Evolutionary conservation across 2,888 invertebrate genomes (phyloP), one percentile per base, ranked within the genome.

Genomic region (Sarcophaga subvicina): DNA sequence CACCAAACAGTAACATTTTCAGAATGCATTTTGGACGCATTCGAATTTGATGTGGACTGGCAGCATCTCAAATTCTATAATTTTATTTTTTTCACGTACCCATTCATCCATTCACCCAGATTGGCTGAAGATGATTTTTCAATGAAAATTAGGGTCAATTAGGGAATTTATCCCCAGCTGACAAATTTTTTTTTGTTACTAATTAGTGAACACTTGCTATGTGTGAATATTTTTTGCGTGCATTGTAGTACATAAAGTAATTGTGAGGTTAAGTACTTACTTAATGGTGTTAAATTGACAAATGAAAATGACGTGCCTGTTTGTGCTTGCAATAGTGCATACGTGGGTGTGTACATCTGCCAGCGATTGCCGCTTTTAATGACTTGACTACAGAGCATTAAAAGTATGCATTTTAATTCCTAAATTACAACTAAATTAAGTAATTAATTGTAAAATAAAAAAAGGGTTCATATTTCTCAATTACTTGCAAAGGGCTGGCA

Each of bases 361-460:
- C 25, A 73, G 22, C 66, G 27, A 67, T 49, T 80, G 59, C 64
- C 66, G 59, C 22, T 64, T 63, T 64, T 45, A 80, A 80, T 80
- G 64, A 80, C 45, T 66, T 14, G 25, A 14, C 25, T 64, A 20
- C 67, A 80, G 73, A 14, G 3, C 20, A 54, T 60, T 54, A 47
- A 80, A 73, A 20, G 72, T 37, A 66, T 64, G 3, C 22, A 49
- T 22, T 69, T 6, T 20, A 69, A 49, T 66, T 12, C 2, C 10
- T 14, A 20, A 71, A 25, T n/a, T 54, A 54, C 17, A 54, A 54
- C 17, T 54, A 4, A 54, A 54, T 54, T 4, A 54, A 14, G 54
- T 14, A 54, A 54, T 66, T 81, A 81, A 76, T 87, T 87, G 84
- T 79, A 67, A 79, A 81, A 84, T 75, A 79, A 17, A 84, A 84